Evolutionary conservation across 2,113 vertebrate genomes (phyloP).

Genomic region (Dipodomys ordii): DNA sequence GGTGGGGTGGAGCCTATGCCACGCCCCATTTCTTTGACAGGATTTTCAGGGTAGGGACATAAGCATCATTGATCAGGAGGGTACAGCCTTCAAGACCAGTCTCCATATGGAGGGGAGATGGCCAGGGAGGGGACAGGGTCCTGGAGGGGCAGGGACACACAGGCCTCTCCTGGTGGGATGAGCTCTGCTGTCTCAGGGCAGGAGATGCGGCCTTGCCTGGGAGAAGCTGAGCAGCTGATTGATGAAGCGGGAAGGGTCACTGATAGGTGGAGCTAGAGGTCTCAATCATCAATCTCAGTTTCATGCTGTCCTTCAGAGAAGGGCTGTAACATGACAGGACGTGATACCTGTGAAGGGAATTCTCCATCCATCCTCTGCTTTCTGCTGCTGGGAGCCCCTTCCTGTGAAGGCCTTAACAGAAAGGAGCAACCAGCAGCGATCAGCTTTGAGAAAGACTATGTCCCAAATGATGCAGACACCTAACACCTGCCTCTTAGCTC

Average conservation of each 20-base stretch:
- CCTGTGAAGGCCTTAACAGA: background rate
- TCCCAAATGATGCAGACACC: background rate
- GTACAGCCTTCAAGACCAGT: background rate
- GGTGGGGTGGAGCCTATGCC: background rate
- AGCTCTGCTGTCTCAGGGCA: background rate
- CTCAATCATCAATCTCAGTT: background rate
- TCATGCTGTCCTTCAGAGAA: background rate
- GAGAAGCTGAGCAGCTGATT: background rate
- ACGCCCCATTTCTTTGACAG: background rate
- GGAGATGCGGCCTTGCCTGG: background rate
- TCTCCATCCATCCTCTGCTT: background rate
- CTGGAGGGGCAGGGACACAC: too few species aligned
- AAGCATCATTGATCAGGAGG: too few species aligned
- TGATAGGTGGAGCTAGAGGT: too few species aligned
- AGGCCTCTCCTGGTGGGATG: too few species aligned
- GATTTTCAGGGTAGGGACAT: background rate
- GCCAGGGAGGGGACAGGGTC: background rate
- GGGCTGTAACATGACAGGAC: background rate
- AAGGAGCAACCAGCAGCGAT: too few species aligned
- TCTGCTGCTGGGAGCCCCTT: background rate
- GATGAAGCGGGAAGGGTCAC: background rate
- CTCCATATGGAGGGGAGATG: background rate
- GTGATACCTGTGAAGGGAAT: background rate
- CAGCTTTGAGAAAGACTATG: background rate
- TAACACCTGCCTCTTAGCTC: background rate